phyloP scores from a whole-genome alignment of 2,797 vertebrate genomes.

The Hemitrygon akajei region DNA sequence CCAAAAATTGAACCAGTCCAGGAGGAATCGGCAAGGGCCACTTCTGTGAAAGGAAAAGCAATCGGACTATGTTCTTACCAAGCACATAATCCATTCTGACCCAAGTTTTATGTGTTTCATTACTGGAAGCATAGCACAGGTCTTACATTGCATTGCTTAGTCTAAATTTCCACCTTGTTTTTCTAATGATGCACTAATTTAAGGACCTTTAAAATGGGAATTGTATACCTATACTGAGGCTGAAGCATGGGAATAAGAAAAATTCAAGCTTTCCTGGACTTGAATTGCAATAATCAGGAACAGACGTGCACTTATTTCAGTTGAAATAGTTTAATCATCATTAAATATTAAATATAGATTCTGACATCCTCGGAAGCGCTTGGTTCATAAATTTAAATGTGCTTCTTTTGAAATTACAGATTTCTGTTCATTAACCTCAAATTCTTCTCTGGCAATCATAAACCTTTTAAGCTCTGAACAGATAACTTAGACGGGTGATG shows the following conservation, averaged over 20 bases:
- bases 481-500: not conserved
- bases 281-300: not conserved
- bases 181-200: not conserved
- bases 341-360: not conserved
- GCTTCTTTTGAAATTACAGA: not conserved
- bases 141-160: too few species aligned
- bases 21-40: too few species aligned
- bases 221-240: not conserved
- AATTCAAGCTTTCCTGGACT: not conserved
- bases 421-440: not conserved
- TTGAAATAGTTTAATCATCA: not conserved
- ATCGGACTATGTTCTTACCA: too few species aligned
- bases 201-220: not conserved
- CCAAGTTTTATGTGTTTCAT: too few species aligned
- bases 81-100: too few species aligned
- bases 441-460: not conserved
- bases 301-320: not conserved
- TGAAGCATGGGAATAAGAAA: not conserved
- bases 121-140: too few species aligned
- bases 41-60: too few species aligned
- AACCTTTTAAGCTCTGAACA: not conserved
- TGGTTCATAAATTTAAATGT: not conserved
- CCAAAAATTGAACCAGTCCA: too few species aligned
- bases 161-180: too few species aligned
- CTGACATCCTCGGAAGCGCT: not conserved